Base-by-base conservation (phyloP, 2,797 vertebrate species). In the Alfaro cultratus region DNA sequence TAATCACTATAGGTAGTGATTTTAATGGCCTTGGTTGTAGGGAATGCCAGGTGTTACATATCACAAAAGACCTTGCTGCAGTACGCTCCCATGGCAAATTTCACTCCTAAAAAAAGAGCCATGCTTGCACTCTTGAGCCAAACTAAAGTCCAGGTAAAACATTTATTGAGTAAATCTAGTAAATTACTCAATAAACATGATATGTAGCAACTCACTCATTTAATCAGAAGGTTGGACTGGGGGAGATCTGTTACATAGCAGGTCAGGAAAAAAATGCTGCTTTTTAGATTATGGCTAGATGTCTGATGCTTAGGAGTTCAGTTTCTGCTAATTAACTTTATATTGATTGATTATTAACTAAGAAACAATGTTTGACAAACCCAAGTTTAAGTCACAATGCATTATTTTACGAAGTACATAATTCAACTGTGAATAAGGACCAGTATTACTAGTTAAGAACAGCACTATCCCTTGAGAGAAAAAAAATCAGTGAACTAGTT, bases 381-480 rank as follows among this genome's bases (percentile, higher is more conserved):
- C 12, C 3, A 55, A 15, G 31, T 43, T 12, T 23, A 43, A 7
- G n/a, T 31, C 26, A 53, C 8, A 7, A 8, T 11, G 29, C 12
- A 46, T 9, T 13, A 2, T 74, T 8, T 60, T 46, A 53, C 79
- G 5, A 73, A 82, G 72, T 45, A 26, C 23, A 26, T 53, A 10
- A 53, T 43, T 10, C n/a, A n/a, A 29, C 5, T 18, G 31, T 1
- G 7, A 8, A 18, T 34, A 34, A 62, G 31, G 6, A 31, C 72
- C 9, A 41, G 5, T 43, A 73, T 49, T 21, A 23, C 23, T 26
- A 31, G 51, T 47, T 39, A 26, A 11, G 23, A 67, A 49, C n/a
- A 75, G 29, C 29, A 26, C 73, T 23, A 10, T 41, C 79, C 78
- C 72, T 75, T 18, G 53, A 75, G 68, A 87, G n/a, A 49, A 76